Base-by-base conservation (phyloP, 2,888 invertebrate genomes). In the Drosophila tripunctata region DNA sequence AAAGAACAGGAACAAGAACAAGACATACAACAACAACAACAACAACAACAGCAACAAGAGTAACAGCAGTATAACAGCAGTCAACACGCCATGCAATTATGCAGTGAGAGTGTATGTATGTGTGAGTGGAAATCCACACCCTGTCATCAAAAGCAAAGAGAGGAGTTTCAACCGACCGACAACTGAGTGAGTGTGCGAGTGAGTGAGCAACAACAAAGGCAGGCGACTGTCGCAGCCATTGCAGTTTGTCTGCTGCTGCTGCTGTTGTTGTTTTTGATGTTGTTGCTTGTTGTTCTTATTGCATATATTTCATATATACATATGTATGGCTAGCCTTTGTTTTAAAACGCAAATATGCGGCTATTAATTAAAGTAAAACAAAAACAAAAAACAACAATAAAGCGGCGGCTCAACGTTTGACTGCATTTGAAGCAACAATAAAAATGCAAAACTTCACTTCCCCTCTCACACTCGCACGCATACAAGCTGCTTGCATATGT, bases 261-360 rank as follows among this genome's bases (percentile, higher is more conserved):
- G n/a, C n/a, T n/a, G n/a, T n/a, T n/a, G n/a, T n/a, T n/a, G n/a
- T n/a, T n/a, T n/a, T n/a, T n/a, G n/a, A n/a, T n/a, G n/a, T n/a
- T n/a, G n/a, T n/a, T n/a, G 51, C 65, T 75, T 74, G 65, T 55
- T 65, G 56, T 30, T 41, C 10, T 56, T 56, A 45, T 40, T 54
- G 47, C 50, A 50, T 54, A 51, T 41, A n/a, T n/a, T n/a, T n/a
- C n/a, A n/a, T n/a, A n/a, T n/a, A n/a, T 45, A 24, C 41, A 66
- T 75, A 67, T 71, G 57, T 51, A 41, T 66, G 45, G 8, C 40
- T 41, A 47, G 64, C 44, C 75, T 75, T 75, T 75, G 72, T 85
- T 81, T 82, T 72, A 79, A n/a, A n/a, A 80, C 69, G 83, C 80
- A 86, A 87, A 81, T 81, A 84, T 84, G 87, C 84, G 81, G 82